Conservation (phyloP, 2,888 invertebrate genomes). For the Tachina grossa region DNA sequence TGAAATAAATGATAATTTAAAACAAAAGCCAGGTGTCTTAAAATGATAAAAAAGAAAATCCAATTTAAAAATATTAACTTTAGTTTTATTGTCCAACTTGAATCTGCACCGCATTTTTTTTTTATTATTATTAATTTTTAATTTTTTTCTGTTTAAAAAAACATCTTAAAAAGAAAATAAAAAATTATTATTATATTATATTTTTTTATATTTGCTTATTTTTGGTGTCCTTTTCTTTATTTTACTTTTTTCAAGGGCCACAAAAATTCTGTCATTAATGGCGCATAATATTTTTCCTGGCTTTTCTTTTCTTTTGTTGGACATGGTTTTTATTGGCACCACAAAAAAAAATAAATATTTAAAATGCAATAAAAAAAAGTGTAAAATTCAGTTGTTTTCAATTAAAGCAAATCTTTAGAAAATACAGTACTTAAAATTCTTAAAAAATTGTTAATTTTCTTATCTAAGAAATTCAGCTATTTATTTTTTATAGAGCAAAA, state of each 20-base stretch:
- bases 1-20: neutral
- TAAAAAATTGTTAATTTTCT: neutral
- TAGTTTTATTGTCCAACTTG: neutral
- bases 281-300: neutral
- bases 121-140: neutral
- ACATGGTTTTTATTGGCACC: neutral
- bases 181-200: neutral
- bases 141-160: too few relatives aligned
- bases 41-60: neutral
- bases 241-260: conserved; percentile 27
- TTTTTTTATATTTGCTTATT: neutral
- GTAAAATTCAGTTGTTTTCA: neutral
- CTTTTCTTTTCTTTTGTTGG: neutral
- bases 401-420: neutral
- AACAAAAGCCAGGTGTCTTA: neutral
- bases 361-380: neutral
- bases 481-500: neutral
- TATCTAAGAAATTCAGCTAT: neutral
- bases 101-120: neutral
- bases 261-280: conserved; percentile 54
- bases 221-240: neutral
- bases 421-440: neutral
- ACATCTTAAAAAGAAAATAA: neutral
- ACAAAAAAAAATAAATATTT: neutral
- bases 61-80: neutral